These are phyloP conservation scores for Eilema depressum DNA, from an alignment of 2,888 invertebrate genomes.

Conservation along the genomic window DNA sequence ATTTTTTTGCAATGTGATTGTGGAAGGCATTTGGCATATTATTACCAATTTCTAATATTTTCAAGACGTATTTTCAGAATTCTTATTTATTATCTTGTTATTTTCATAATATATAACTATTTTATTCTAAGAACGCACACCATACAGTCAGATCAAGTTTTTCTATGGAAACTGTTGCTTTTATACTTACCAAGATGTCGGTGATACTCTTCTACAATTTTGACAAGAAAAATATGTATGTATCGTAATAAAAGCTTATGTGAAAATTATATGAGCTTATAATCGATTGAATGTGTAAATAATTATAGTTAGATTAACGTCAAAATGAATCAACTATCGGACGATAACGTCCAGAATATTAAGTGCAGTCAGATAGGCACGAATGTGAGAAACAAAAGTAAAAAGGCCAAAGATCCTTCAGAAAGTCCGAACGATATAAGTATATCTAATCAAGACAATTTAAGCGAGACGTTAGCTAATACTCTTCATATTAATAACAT, in stretches of 20 bases:
- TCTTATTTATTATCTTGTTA: constrained; percentile 60
- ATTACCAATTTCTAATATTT: constrained; percentile 68
- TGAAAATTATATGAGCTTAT: constrained; percentile 72
- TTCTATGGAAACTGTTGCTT: constrained; percentile 67
- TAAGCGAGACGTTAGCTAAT: constrained; percentile 78
- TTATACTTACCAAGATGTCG: constrained; percentile 82
- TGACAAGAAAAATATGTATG: constrained; percentile 80
- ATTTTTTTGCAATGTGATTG: constrained; percentile 83
- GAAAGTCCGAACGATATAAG: constrained; percentile 72
- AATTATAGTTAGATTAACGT: constrained; percentile 74
- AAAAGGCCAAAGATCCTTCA: constrained; percentile 84
- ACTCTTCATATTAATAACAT: constrained; percentile 79
- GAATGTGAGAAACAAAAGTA: constrained; percentile 79
- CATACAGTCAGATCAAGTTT: constrained; percentile 57
- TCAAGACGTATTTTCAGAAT: constrained; percentile 69
- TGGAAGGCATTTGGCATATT: constrained; percentile 68
- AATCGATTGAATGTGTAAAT: constrained; percentile 79
- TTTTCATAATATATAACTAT: constrained; percentile 57
- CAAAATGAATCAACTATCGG: constrained; percentile 80
- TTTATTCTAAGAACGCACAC: constrained; percentile 55
- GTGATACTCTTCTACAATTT: constrained; percentile 81
- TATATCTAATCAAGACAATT: constrained; percentile 73
- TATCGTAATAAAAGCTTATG: constrained; percentile 70
- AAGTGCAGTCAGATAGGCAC: constrained; percentile 79
- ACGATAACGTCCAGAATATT: constrained; percentile 76